These are phyloP conservation scores for Orthosia incerta DNA, from an alignment of 2,888 invertebrate genomes.

Conservation along the genomic window DNA sequence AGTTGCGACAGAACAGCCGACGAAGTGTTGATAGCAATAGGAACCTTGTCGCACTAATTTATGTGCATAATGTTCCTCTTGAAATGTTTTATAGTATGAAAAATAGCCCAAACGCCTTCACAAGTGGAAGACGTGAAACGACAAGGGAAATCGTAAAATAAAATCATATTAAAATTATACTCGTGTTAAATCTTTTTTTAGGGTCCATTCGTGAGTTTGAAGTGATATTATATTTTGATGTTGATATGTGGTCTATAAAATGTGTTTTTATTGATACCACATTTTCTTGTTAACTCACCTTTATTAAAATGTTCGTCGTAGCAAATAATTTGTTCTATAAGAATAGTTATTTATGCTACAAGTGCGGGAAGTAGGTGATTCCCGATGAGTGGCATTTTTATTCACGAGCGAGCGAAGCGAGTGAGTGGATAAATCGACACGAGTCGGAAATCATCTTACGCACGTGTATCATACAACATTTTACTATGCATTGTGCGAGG, in stretches of 20 bases:
- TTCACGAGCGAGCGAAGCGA: too few relatives aligned
- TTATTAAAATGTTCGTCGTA: slow-evolving; percentile 46
- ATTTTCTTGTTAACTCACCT: slow-evolving; percentile 33
- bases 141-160: slow-evolving; percentile 74
- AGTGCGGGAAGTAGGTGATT: too few relatives aligned
- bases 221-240: slow-evolving; percentile 58
- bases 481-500: too few relatives aligned
- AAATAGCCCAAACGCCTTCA: slow-evolving; percentile 75
- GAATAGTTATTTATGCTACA: too few relatives aligned
- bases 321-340: slow-evolving; percentile 26
- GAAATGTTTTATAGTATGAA: slow-evolving; percentile 84
- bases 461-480: too few relatives aligned
- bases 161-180: slow-evolving; percentile 68
- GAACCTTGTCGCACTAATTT: slow-evolving; percentile 82
- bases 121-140: slow-evolving; percentile 66
- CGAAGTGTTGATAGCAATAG: slow-evolving; percentile 78
- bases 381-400: too few relatives aligned
- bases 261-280: slow-evolving; percentile 54
- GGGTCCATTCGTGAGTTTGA: slow-evolving; percentile 58
- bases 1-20: slow-evolving; percentile 74
- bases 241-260: slow-evolving; percentile 54
- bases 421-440: too few relatives aligned
- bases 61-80: slow-evolving; percentile 78
- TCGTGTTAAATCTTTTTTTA: slow-evolving; percentile 70
- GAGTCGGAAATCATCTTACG: too few relatives aligned